Percentiles rank a stretch among this genome's conserved stretches.
These are phyloP conservation scores for Taphrorychus bicolor DNA, from an alignment of 2,888 invertebrate genomes.

Conservation along the genomic window DNA sequence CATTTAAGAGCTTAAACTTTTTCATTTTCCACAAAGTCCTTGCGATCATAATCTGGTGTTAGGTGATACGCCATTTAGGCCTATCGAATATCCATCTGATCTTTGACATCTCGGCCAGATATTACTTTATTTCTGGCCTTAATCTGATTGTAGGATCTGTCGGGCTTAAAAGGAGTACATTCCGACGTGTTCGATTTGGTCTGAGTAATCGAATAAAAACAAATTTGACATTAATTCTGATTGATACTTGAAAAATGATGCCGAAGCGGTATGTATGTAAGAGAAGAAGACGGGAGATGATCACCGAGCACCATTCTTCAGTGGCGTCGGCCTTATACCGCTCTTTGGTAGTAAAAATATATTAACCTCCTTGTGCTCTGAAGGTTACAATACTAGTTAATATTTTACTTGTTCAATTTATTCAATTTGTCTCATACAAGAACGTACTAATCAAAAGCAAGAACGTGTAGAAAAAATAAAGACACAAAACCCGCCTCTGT, in stretches of 20 bases:
- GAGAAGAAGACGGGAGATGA: conserved; percentile 16
- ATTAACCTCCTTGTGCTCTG: too few species aligned
- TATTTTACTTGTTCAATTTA: too few species aligned
- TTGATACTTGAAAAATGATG: conserved; percentile 52
- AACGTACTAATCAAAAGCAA: not conserved
- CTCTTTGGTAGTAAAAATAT: too few species aligned
- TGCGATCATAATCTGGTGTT: not conserved
- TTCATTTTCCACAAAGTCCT: not conserved
- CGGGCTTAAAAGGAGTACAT: conserved; percentile 45
- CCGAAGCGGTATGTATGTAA: conserved; percentile 17
- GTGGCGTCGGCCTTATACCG: too few species aligned
- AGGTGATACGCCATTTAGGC: not conserved
- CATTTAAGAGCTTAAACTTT: not conserved
- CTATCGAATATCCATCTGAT: conserved; percentile 25
- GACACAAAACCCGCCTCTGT: conserved; percentile 16
- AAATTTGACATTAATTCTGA: conserved; percentile 58
- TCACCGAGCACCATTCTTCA: conserved; percentile 39
- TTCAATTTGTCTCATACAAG: too few species aligned
- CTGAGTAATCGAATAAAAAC: conserved; percentile 53
- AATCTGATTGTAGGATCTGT: conserved; percentile 49
- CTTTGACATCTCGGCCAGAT: conserved; percentile 42
- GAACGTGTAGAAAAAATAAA: not conserved
- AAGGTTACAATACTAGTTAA: too few species aligned
- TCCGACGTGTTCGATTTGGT: conserved; percentile 44
- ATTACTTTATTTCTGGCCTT: conserved; percentile 42